Evolutionary conservation across 2,797 vertebrate genomes (phyloP).

Genomic region (Melanotaenia nigrans): DNA sequence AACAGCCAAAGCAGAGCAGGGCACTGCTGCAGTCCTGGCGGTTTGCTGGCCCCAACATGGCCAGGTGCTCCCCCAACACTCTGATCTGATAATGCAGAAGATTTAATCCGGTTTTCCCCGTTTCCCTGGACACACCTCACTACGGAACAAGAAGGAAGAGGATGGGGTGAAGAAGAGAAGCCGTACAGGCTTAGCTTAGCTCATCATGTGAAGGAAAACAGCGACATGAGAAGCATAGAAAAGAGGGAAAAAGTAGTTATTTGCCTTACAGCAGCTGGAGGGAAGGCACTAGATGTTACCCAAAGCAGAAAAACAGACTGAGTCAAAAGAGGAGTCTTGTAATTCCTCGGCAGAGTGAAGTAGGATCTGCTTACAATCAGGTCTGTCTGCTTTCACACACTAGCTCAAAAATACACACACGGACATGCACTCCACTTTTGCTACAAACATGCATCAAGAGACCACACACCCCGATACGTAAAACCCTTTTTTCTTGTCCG

Average conservation of each 20-base stretch:
- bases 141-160: constrained; percentile 54
- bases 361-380: constrained; percentile 49
- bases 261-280: constrained; percentile 27
- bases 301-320: constrained; percentile 42
- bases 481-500: constrained; percentile 70
- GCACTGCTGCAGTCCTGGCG: constrained; percentile 80
- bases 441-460: constrained; percentile 37
- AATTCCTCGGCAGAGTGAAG: constrained; percentile 45
- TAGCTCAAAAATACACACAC: constrained; percentile 33
- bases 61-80: constrained; percentile 54
- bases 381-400: constrained; percentile 41
- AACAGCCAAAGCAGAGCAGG: constrained; percentile 88
- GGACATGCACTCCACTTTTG: constrained; percentile 14
- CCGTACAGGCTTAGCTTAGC: constrained; percentile 43
- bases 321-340: constrained; percentile 45
- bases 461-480: constrained; percentile 70
- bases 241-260: constrained; percentile 25
- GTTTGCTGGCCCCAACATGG: constrained; percentile 80
- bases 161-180: constrained; percentile 53
- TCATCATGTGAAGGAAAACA: constrained; percentile 36
- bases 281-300: constrained; percentile 34
- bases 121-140: constrained; percentile 68
- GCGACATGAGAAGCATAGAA: constrained; percentile 19
- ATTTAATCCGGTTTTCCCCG: constrained; percentile 60
- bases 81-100: constrained; percentile 59